Evolutionary conservation across 23 tunicate genomes (phyloP).

Genomic region (Ciona savignyi): DNA sequence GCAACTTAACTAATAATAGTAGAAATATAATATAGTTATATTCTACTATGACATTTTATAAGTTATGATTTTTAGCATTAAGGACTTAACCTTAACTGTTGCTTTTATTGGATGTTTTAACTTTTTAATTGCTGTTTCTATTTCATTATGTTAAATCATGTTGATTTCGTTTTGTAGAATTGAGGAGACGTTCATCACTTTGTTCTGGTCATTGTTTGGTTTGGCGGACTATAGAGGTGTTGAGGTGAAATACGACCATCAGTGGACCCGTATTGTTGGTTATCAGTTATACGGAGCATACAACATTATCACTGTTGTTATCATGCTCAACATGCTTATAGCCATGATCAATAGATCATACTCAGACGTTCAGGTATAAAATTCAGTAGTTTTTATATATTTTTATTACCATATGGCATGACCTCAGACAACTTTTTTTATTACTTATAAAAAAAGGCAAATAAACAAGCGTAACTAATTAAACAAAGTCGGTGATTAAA

Average conservation of each 20-base stretch:
- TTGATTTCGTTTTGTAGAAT: conserved; percentile 44
- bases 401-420: background rate
- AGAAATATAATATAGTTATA: too few species aligned
- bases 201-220: conserved; percentile 94
- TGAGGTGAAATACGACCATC: conserved; percentile 70
- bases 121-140: too few species aligned
- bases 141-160: too few species aligned
- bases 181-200: conserved; percentile 86
- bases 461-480: too few species aligned
- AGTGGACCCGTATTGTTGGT: conserved; percentile 67
- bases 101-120: too few species aligned
- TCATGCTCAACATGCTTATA: conserved; percentile 95
- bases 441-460: too few species aligned
- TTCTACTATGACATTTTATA: too few species aligned
- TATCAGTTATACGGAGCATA: conserved; percentile 93
- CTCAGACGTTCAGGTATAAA: conserved; percentile 86
- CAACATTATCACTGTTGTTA: conserved; percentile 76
- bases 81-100: too few species aligned
- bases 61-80: too few species aligned
- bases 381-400: background rate
- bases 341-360: conserved; percentile 97
- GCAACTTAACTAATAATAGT: too few species aligned
- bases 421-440: background rate
- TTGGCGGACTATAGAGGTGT: conserved; percentile 80
- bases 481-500: too few species aligned